These are phyloP conservation scores for Liasis olivaceus DNA, from an alignment of 2,797 vertebrate genomes.

Conservation along the genomic window DNA sequence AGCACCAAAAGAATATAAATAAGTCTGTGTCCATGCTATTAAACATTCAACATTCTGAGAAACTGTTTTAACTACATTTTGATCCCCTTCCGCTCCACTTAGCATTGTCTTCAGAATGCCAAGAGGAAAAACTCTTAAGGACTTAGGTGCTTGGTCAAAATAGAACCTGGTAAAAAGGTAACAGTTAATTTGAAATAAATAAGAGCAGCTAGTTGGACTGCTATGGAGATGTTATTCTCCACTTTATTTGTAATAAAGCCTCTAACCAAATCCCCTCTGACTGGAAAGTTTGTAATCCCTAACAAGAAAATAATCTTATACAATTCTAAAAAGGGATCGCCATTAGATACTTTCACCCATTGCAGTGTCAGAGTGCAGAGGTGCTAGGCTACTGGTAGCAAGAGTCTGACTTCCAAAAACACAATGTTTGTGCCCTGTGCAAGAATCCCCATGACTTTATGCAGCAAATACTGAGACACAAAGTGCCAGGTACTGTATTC, in stretches of 20 bases:
- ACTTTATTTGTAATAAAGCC: neutral
- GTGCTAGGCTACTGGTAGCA: neutral
- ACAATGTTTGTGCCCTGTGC: neutral
- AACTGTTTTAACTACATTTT: neutral
- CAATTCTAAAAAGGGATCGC: neutral
- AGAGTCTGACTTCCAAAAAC: neutral
- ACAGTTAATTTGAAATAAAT: neutral
- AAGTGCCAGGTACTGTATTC: neutral
- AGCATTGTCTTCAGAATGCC: neutral
- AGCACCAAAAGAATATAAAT: conserved; percentile 49
- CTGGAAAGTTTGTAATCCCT: neutral
- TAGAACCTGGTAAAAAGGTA: neutral
- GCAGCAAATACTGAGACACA: neutral
- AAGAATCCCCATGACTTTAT: neutral
- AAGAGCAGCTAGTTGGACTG: neutral
- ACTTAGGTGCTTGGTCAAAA: neutral
- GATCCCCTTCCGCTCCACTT: neutral
- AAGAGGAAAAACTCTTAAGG: neutral
- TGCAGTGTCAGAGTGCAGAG: no score
- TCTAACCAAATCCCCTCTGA: neutral
- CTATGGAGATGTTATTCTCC: neutral
- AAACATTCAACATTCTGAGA: neutral
- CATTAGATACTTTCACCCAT: neutral
- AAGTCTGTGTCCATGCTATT: neutral
- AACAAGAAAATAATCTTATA: neutral